phyloP scores from a whole-genome alignment of 1,140 invertebrate genomes.

The Drosophila kanapiae region DNA sequence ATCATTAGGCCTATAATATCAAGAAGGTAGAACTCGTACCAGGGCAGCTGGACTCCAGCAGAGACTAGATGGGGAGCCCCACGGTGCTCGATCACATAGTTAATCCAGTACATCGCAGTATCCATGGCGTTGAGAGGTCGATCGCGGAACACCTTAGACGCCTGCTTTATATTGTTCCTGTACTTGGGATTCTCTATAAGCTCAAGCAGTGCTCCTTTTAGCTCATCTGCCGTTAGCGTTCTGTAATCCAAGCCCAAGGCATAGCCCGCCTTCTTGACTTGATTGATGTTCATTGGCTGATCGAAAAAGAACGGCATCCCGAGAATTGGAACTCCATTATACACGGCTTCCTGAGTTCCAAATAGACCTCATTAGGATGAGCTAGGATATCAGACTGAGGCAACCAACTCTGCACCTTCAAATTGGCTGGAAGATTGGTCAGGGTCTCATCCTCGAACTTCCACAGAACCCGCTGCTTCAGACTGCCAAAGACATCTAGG shows the following conservation, averaged over 20 bases:
- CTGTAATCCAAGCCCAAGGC: slow-evolving; percentile 60
- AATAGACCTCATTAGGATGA: slow-evolving; percentile 87
- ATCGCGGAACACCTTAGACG: slow-evolving; percentile 86
- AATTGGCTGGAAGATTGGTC: slow-evolving; percentile 86
- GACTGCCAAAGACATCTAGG: slow-evolving; percentile 85
- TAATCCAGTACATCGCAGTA: slow-evolving; percentile 88
- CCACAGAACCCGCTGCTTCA: slow-evolving; percentile 88
- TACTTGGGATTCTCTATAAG: slow-evolving; percentile 85
- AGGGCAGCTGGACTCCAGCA: slow-evolving; percentile 86
- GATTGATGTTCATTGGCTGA: slow-evolving; percentile 82
- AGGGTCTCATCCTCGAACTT: slow-evolving; percentile 87
- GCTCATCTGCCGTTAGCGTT: slow-evolving; percentile 68
- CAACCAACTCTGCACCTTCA: slow-evolving; percentile 88
- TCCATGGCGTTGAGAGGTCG: slow-evolving; percentile 86
- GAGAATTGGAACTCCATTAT: slow-evolving; percentile 87
- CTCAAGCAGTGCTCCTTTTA: slow-evolving; percentile 79
- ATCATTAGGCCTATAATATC: slow-evolving; percentile 85
- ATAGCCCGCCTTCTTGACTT: slow-evolving; percentile 48
- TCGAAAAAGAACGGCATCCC: slow-evolving; percentile 88
- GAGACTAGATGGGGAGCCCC: slow-evolving; percentile 87
- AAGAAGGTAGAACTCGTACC: slow-evolving; percentile 88
- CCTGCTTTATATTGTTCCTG: slow-evolving; percentile 75
- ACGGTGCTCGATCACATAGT: slow-evolving; percentile 87
- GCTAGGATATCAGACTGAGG: slow-evolving; percentile 88
- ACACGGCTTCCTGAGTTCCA: slow-evolving; percentile 87